phyloP scores from a whole-genome alignment of 2,888 invertebrate species.

The Rugalucina vietnamica region DNA sequence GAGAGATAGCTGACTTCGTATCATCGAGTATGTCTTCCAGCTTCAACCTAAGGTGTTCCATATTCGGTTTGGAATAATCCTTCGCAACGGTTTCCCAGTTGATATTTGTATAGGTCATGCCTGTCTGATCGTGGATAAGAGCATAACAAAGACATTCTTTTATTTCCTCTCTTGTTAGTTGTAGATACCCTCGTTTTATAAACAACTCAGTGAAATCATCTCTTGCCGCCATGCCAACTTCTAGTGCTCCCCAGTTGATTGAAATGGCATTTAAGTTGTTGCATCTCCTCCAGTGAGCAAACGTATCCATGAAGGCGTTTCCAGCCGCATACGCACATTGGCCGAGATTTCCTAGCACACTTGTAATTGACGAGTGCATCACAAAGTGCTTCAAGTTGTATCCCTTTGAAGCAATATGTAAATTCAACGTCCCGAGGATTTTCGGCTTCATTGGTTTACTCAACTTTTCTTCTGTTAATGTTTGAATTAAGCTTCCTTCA shows the following conservation, averaged over 20 bases:
- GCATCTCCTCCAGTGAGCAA: slow-evolving; percentile 66
- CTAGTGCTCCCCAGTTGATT: slow-evolving; percentile 75
- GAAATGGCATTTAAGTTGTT: slow-evolving; percentile 63
- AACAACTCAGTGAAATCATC: slow-evolving; percentile 39
- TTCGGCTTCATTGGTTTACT: slow-evolving; percentile 65
- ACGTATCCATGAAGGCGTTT: slow-evolving; percentile 72
- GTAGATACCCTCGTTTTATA: slow-evolving; percentile 27
- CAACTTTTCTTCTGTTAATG: slow-evolving; percentile 59
- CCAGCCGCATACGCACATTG: slow-evolving; percentile 75
- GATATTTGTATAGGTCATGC: slow-evolving; percentile 19
- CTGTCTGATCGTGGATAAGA: slow-evolving; percentile 33
- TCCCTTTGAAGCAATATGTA: slow-evolving; percentile 65
- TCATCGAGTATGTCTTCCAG: not conserved
- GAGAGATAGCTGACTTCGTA: not conserved
- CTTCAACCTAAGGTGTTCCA: not conserved
- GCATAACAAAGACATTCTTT: slow-evolving; percentile 53
- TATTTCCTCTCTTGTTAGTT: slow-evolving; percentile 27
- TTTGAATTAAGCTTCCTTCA: slow-evolving; percentile 52
- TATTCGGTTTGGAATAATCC: slow-evolving; percentile 16
- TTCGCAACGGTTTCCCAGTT: slow-evolving; percentile 28
- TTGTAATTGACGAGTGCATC: slow-evolving; percentile 71
- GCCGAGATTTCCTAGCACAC: slow-evolving; percentile 70
- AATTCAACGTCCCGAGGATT: slow-evolving; percentile 71
- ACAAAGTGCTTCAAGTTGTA: slow-evolving; percentile 70
- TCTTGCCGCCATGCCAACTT: slow-evolving; percentile 63